Evolutionary conservation across 35 echinoderm and acorn worm genomes (phyloP).

Genomic region (Diadema setosum): DNA sequence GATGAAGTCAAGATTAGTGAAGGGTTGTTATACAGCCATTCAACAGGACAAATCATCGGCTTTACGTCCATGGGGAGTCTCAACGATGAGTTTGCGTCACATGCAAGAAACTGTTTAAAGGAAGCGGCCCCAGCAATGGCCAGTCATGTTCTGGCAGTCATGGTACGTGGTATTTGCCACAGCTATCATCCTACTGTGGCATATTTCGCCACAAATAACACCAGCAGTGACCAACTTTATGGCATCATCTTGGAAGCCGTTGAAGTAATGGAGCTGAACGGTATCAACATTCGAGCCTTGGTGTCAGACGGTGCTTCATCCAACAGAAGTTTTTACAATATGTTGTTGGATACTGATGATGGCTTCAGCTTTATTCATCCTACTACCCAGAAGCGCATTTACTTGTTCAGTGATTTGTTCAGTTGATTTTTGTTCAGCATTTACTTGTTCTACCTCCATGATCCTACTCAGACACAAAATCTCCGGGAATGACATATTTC

Average conservation of each 20-base stretch:
- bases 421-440: too few species aligned
- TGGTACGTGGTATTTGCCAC: conserved; percentile 35
- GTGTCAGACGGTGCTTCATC: conserved; percentile 39
- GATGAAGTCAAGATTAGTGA: background rate
- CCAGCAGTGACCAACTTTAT: conserved; percentile 34
- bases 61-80: background rate
- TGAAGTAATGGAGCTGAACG: background rate
- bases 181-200: background rate
- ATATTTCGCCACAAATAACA: conserved; percentile 3
- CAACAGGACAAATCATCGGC: background rate
- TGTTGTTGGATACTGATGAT: background rate
- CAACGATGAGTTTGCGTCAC: background rate
- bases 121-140: background rate
- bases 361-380: background rate
- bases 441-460: too few species aligned
- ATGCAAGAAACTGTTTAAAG: background rate
- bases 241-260: background rate
- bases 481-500: too few species aligned
- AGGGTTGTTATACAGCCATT: background rate
- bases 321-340: conserved; percentile 38
- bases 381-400: background rate
- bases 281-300: conserved; percentile 29
- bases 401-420: background rate
- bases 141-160: conserved; percentile 42
- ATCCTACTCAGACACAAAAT: too few species aligned